These are phyloP conservation scores for Macquaria australasica DNA, from an alignment of 2,113 vertebrate species.

Conservation along the genomic window DNA sequence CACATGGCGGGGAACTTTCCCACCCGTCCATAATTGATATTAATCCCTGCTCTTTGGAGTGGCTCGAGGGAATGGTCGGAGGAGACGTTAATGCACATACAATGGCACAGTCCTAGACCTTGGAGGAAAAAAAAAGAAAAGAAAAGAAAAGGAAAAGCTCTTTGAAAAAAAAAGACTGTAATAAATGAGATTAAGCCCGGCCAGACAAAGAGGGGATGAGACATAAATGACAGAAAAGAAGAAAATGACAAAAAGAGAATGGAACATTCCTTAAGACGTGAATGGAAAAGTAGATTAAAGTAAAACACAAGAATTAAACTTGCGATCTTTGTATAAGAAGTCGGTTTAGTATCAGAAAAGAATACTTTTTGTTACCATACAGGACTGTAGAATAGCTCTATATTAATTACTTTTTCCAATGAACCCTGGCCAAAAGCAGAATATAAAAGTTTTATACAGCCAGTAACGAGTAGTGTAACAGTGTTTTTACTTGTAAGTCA, in stretches of 20 bases:
- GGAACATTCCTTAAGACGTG: conserved; percentile 18
- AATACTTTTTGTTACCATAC: neutral
- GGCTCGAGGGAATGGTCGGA: conserved; percentile 63
- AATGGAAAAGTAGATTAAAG: conserved; percentile 24
- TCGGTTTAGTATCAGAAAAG: conserved; percentile 3
- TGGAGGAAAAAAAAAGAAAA: neutral
- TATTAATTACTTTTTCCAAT: neutral
- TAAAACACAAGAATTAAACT: neutral
- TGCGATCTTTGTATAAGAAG: neutral
- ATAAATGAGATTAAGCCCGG: conserved; percentile 63
- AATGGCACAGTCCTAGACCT: conserved; percentile 48
- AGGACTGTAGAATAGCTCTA: neutral
- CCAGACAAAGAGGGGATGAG: conserved; percentile 40
- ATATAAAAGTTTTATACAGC: neutral
- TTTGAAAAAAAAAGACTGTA: conserved; percentile 22
- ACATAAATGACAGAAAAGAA: conserved; percentile 10
- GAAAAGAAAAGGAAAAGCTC: neutral
- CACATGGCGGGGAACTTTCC: conserved; percentile 78
- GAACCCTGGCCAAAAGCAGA: neutral
- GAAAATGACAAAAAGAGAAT: neutral
- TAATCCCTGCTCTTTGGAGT: conserved; percentile 78
- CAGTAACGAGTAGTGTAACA: too few species aligned
- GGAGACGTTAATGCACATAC: conserved; percentile 61
- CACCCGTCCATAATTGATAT: conserved; percentile 83
- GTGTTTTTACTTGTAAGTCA: too few species aligned